Evolutionary conservation across 2,797 vertebrate species (phyloP).

Genomic region (Malurus splendens): DNA sequence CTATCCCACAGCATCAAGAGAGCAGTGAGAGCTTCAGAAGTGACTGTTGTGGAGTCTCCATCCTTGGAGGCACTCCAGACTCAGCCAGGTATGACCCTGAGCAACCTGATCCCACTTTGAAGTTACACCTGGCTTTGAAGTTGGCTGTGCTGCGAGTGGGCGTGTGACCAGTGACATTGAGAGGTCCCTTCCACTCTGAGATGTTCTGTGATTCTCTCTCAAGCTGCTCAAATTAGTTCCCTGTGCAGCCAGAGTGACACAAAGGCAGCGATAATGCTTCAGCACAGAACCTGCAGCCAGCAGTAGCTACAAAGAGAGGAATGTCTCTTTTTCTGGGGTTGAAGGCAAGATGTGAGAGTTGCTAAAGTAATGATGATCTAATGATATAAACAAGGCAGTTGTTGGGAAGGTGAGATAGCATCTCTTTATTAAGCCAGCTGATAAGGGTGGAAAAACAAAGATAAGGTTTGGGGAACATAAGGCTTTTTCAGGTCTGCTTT

Average conservation of each 20-base stretch:
- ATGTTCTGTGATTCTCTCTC: not conserved
- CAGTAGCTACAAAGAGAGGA: no score
- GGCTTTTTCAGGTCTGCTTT: slow-evolving; percentile 7
- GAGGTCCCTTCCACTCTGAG: not conserved
- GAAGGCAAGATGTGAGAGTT: not conserved
- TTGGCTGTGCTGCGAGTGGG: not conserved
- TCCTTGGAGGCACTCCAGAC: slow-evolving; percentile 9
- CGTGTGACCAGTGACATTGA: not conserved
- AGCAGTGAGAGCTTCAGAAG: not conserved
- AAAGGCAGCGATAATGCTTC: not conserved
- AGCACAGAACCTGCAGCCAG: not conserved
- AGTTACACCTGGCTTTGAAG: slow-evolving; percentile 51
- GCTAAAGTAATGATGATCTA: not conserved
- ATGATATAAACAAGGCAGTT: not conserved
- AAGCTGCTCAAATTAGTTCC: not conserved
- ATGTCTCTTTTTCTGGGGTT: not conserved
- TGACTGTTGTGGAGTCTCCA: not conserved
- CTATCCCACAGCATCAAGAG: not conserved
- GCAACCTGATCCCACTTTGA: slow-evolving; percentile 45
- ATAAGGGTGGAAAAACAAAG: slow-evolving; percentile 36
- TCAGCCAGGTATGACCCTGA: slow-evolving; percentile 7
- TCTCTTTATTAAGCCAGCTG: slow-evolving; percentile 29
- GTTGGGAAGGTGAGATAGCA: not conserved
- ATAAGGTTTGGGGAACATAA: slow-evolving; percentile 30
- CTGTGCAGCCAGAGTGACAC: not conserved